Conservation (phyloP, 2,113 vertebrate genomes). For the Ophiodon elongatus region DNA sequence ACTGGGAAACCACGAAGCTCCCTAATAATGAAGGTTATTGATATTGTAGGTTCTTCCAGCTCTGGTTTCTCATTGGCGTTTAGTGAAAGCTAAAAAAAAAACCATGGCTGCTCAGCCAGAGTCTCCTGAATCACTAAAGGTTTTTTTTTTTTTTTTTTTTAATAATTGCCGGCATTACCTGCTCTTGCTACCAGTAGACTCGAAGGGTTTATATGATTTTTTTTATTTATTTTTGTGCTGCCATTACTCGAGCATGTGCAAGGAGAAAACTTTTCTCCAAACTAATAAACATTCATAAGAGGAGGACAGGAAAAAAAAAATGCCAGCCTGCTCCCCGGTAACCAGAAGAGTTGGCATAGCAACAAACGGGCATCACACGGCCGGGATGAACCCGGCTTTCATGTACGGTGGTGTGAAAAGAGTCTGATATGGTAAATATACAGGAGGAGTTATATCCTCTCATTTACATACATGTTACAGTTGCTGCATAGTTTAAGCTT, state of each 20-base stretch:
- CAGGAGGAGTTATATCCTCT: constrained; percentile 10
- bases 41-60: no score
- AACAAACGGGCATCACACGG: constrained; percentile 15
- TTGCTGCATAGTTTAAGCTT: background rate
- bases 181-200: background rate
- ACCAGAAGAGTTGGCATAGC: constrained; percentile 38
- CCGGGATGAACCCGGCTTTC: no score
- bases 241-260: background rate
- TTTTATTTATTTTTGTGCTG: background rate
- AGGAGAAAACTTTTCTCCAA: constrained; percentile 15
- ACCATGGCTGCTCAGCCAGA: no score
- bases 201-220: no score
- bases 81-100: constrained; percentile 1
- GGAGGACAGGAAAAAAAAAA: background rate
- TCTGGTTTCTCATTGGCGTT: background rate
- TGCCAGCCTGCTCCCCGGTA: constrained; percentile 24
- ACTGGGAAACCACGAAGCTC: background rate
- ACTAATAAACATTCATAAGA: constrained; percentile 30
- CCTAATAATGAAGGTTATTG: background rate
- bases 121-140: constrained; percentile 14
- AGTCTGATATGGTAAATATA: background rate
- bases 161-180: background rate
- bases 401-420: background rate
- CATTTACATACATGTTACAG: constrained; percentile 32
- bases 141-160: no score